phyloP scores from a whole-genome alignment of 2,113 vertebrate species.

The Mastomys natalensis region DNA sequence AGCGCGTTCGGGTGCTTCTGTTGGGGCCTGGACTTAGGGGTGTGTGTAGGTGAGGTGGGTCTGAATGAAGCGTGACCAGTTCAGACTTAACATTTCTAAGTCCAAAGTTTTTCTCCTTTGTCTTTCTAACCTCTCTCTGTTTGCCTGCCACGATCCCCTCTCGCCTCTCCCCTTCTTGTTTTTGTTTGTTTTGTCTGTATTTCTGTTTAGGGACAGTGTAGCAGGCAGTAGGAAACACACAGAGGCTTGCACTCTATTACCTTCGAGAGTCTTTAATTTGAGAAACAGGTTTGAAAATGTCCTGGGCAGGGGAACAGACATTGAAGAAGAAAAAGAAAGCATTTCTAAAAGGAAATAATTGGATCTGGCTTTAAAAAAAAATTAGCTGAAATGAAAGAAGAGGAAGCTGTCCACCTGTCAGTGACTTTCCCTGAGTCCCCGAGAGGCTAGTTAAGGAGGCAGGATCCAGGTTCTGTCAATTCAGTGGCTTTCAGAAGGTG shows the following conservation, averaged over 20 bases:
- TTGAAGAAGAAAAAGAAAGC: neutral
- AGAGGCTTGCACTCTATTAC: neutral
- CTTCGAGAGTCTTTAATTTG: neutral
- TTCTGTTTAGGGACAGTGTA: neutral
- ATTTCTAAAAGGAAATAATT: neutral
- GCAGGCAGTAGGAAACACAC: neutral
- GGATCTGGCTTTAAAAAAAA: neutral
- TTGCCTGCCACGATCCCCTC: fast-evolving
- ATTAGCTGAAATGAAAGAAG: neutral
- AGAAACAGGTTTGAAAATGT: constrained; percentile 22
- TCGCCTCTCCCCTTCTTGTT: too few relatives aligned
- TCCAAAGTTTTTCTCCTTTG: neutral
- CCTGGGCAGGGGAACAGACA: neutral
- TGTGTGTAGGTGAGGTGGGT: neutral
- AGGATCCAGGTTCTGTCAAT: neutral
- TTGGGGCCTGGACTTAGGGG: neutral
- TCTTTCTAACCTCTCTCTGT: neutral
- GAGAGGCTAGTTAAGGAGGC: neutral
- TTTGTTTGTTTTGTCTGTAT: neutral
- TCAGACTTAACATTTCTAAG: neutral
- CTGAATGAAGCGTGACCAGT: neutral
- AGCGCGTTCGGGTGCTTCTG: neutral
- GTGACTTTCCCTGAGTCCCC: fast-evolving
- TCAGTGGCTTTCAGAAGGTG: neutral
- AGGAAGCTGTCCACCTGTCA: neutral